Evolutionary conservation across 2,888 invertebrate species (phyloP).

Genomic region (Therioaphis trifolii): DNA sequence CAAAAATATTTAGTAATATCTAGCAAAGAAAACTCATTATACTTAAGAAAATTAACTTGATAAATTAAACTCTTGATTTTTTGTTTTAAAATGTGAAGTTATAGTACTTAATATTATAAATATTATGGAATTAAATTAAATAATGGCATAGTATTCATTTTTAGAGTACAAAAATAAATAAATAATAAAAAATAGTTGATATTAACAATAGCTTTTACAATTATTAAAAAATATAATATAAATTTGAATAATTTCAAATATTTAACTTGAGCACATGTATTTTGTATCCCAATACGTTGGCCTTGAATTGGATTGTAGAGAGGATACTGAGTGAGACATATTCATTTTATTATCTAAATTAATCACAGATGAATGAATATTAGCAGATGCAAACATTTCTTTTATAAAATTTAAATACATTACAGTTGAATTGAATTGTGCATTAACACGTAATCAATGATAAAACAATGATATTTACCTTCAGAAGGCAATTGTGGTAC

Average conservation of each 20-base stretch:
- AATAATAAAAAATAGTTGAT: slow-evolving; percentile 27
- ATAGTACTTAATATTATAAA: background rate
- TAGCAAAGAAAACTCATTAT: background rate
- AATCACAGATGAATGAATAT: slow-evolving; percentile 47
- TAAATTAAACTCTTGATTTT: background rate
- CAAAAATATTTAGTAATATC: background rate
- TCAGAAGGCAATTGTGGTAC: slow-evolving; percentile 68
- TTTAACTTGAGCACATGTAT: slow-evolving; percentile 35
- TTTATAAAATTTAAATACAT: slow-evolving; percentile 22
- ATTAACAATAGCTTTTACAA: slow-evolving; percentile 37
- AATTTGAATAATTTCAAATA: slow-evolving; percentile 17
- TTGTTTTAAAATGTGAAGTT: slow-evolving; percentile 9
- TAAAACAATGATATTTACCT: slow-evolving; percentile 59
- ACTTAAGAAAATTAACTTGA: slow-evolving; percentile 1
- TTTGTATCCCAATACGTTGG: slow-evolving; percentile 38
- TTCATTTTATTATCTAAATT: slow-evolving; percentile 49
- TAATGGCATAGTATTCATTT: slow-evolving; percentile 19
- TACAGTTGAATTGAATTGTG: background rate
- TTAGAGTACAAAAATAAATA: slow-evolving; percentile 44
- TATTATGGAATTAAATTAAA: slow-evolving; percentile 24
- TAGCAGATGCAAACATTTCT: slow-evolving; percentile 41
- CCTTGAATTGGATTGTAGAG: slow-evolving; percentile 21
- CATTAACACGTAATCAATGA: too few species aligned
- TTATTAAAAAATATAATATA: slow-evolving; percentile 42
- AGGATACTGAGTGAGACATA: slow-evolving; percentile 30